Conservation (phyloP, 2,888 invertebrate species). For the Nemurella pictetii region DNA sequence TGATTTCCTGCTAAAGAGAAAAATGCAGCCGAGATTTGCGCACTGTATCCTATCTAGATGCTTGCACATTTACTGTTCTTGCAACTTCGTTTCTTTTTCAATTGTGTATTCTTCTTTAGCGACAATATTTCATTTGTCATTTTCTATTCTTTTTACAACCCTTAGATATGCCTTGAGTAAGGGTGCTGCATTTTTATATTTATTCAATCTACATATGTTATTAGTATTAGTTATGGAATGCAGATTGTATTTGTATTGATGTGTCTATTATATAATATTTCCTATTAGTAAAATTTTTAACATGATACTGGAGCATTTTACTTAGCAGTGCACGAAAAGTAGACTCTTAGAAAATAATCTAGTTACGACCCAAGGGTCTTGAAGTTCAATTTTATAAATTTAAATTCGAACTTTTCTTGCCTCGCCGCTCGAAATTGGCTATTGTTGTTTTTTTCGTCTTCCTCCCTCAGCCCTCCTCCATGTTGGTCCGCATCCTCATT, state of each 20-base stretch:
- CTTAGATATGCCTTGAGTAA: slow-evolving; percentile 27
- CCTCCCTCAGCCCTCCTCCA: no score
- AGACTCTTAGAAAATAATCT: background rate
- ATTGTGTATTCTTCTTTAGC: background rate
- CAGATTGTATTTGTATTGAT: background rate
- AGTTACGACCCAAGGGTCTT: background rate
- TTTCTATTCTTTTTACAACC: background rate
- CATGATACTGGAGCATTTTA: no score
- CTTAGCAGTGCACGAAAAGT: background rate
- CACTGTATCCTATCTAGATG: background rate
- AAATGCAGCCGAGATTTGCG: background rate
- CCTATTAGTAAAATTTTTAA: background rate
- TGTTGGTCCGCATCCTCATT: no score
- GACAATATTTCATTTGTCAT: background rate
- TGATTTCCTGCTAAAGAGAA: background rate
- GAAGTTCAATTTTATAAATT: background rate
- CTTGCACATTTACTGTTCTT: no score
- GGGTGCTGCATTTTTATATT: slow-evolving; percentile 1
- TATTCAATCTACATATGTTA: background rate
- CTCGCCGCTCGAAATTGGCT: no score
- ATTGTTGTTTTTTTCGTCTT: no score
- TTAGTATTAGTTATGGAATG: background rate
- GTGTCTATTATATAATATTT: no score
- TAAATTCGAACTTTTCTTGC: background rate
- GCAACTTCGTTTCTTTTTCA: background rate